Conservation (phyloP, 2,888 invertebrate species). For the Chrysolina haemoptera region DNA sequence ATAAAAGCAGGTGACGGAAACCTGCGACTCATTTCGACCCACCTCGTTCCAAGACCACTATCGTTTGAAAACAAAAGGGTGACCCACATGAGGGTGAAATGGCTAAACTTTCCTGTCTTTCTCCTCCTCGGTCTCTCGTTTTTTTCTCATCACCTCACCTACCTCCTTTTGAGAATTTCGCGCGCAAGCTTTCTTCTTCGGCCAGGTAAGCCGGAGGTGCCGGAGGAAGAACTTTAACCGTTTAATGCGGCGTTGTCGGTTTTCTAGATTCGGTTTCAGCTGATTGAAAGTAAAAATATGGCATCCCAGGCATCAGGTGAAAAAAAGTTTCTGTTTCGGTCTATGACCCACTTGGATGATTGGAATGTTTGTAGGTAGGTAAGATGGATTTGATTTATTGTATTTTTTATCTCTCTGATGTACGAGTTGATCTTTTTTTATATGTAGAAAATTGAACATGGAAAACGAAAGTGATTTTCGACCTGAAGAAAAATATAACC, state of each 20-base stretch:
- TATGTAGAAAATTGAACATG: too few relatives aligned
- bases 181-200: constrained; percentile 56
- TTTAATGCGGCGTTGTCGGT: constrained; percentile 51
- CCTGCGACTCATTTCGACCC: background rate
- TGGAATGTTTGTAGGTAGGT: constrained; percentile 2
- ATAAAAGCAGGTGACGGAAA: background rate
- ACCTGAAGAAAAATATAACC: too few relatives aligned
- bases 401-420: too few relatives aligned
- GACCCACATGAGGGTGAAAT: constrained; percentile 29
- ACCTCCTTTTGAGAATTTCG: constrained; percentile 42
- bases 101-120: constrained; percentile 29
- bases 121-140: constrained; percentile 23
- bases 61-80: constrained; percentile 26
- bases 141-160: constrained; percentile 20
- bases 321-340: constrained; percentile 11
- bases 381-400: too few relatives aligned
- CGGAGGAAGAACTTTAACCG: constrained; percentile 60
- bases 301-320: background rate
- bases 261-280: constrained; percentile 45
- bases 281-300: constrained; percentile 37
- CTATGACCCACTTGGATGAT: background rate
- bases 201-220: constrained; percentile 62
- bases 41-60: background rate
- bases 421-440: too few relatives aligned
- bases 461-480: too few relatives aligned